Conservation (phyloP, 2,113 vertebrate genomes). For the Cyprinodon brontotheroides region DNA sequence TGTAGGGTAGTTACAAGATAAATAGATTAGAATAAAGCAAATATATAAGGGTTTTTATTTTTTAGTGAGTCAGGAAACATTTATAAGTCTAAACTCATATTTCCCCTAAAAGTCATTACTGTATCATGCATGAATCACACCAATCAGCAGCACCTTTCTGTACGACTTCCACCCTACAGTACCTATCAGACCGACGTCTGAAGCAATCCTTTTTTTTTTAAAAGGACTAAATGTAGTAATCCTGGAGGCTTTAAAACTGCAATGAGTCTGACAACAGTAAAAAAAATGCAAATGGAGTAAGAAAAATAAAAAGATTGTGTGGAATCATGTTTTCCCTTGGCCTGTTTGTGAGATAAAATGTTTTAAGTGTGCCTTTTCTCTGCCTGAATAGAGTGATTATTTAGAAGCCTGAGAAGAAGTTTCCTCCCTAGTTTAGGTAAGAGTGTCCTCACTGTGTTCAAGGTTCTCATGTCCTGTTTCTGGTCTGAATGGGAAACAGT, state of each 20-base stretch:
- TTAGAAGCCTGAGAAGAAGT: too few relatives aligned
- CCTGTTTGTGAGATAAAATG: too few relatives aligned
- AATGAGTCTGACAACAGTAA: background rate
- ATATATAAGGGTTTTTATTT: background rate
- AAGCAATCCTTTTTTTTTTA: conserved; percentile 10
- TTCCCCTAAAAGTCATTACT: conserved; percentile 20
- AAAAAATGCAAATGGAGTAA: conserved; percentile 1
- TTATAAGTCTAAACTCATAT: conserved; percentile 20
- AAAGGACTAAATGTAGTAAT: background rate
- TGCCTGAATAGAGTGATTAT: too few relatives aligned
- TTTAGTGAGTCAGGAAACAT: conserved; percentile 18
- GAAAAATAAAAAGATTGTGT: background rate
- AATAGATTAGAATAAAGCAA: background rate
- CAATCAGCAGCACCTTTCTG: conserved; percentile 5
- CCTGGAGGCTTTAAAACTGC: background rate
- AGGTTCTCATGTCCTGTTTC: too few relatives aligned
- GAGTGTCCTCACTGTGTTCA: too few relatives aligned
- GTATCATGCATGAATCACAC: conserved; percentile 39
- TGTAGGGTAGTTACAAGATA: too few relatives aligned
- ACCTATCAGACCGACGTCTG: background rate
- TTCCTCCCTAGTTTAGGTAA: too few relatives aligned
- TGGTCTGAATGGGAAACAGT: too few relatives aligned
- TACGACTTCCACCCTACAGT: background rate
- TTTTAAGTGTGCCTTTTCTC: too few relatives aligned
- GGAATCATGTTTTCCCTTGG: too few relatives aligned